phyloP scores from a whole-genome alignment of 2,113 vertebrate genomes.

The Spheniscus mendiculus region DNA sequence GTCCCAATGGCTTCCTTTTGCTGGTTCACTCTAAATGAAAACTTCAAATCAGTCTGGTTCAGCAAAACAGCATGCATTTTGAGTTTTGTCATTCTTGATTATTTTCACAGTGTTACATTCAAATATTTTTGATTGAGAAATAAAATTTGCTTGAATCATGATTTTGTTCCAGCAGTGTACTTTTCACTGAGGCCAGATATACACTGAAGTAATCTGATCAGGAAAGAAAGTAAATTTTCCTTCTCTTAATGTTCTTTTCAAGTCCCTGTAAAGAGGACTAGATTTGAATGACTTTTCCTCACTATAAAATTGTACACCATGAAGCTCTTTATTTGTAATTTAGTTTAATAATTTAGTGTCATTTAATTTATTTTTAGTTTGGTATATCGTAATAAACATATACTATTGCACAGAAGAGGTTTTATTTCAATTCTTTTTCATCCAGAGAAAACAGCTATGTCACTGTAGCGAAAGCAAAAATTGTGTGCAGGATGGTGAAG shows the following conservation, averaged over 20 bases:
- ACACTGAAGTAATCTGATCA: background rate
- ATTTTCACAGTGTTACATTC: background rate
- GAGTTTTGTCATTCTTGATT: background rate
- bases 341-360: background rate
- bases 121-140: background rate
- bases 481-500: background rate
- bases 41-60: background rate
- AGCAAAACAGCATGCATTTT: background rate
- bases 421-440: background rate
- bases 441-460: background rate
- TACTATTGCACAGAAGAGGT: background rate
- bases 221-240: background rate
- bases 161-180: background rate
- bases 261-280: background rate
- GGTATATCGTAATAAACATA: background rate
- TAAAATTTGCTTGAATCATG: background rate
- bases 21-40: background rate
- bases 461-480: background rate
- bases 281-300: background rate
- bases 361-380: background rate
- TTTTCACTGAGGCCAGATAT: background rate
- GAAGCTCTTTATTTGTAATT: background rate
- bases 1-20: background rate
- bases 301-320: background rate
- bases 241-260: background rate